Evolutionary conservation across 2,113 vertebrate species (phyloP).

Genomic region (Procapra przewalskii): DNA sequence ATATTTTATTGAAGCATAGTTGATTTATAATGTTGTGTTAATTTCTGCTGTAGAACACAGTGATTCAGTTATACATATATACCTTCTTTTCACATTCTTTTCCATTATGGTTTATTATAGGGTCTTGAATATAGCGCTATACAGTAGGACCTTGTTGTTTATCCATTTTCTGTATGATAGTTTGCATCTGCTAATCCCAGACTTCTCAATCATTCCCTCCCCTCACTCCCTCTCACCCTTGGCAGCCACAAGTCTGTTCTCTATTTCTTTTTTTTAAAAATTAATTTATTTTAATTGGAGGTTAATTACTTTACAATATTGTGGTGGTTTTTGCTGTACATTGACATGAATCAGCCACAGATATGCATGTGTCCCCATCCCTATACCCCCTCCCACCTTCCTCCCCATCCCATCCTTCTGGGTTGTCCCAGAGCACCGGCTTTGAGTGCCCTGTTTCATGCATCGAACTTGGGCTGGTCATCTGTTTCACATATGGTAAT

Average conservation of each 20-base stretch:
- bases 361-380: background rate
- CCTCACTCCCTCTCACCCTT: background rate
- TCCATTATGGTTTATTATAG: background rate
- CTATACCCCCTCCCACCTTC: background rate
- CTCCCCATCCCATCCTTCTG: background rate
- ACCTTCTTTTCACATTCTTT: background rate
- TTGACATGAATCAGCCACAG: background rate
- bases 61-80: background rate
- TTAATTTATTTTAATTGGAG: background rate
- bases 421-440: background rate
- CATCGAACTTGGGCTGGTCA: background rate
- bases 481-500: background rate
- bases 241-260: background rate
- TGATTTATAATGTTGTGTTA: background rate
- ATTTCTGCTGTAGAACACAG: background rate
- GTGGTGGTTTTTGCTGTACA: background rate
- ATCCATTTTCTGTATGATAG: background rate
- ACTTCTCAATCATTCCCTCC: background rate
- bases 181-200: background rate
- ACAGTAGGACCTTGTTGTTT: background rate
- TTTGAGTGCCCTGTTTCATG: background rate
- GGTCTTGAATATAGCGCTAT: background rate
- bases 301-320: background rate
- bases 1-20: background rate
- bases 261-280: background rate